Base-by-base conservation (phyloP, 2,113 vertebrate species). In the Acanthisitta chloris region DNA sequence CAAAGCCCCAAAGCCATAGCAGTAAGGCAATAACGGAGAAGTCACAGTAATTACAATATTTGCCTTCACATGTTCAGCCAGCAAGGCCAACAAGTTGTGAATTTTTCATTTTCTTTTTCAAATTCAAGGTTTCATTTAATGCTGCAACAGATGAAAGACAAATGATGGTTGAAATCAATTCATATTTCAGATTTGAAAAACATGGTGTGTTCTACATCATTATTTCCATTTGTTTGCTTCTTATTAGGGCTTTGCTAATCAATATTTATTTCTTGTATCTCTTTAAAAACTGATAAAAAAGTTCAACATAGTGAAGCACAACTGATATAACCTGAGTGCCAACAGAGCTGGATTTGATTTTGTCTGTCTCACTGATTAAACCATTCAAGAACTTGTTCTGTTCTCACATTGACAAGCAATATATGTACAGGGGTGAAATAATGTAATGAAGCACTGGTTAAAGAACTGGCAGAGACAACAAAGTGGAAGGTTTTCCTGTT, bases 51-150 rank as follows among this genome's bases (percentile, higher is more conserved):
- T 98, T 96, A 95, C 85, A 70, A 36, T 49, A 62, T 92, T 84
- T 96, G 92, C 88, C 59, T 94, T 97, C 79, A 93, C 84, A 66
- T 55, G 61, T 96, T 90, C 92, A 83, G 69, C 90, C 94, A 97
- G 82, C 81, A 93, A 86, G 72, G 45, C 94, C 67, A 90, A 85
- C 83, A 97, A 93, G 89, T 89, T 93, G 83, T 95, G 79, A 91
- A 57, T 96, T 97, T 97, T 98, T 98, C 14, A 95, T 98, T 82
- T 45, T 94, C 69, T 96, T 96, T 97, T 98, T 98, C 71, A 97
- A 97, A 98, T 97, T 98, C 90, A 96, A 87, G 91, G 91, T 92
- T 97, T 97, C 90, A 97, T 94, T 96, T 96, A 96, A 88, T 97
- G 90, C 97, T 97, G 96, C 97, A 98, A 90, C 69, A 93, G 94